These are phyloP conservation scores for Natrix natrix DNA, from an alignment of 2,797 vertebrate species.

Conservation along the genomic window DNA sequence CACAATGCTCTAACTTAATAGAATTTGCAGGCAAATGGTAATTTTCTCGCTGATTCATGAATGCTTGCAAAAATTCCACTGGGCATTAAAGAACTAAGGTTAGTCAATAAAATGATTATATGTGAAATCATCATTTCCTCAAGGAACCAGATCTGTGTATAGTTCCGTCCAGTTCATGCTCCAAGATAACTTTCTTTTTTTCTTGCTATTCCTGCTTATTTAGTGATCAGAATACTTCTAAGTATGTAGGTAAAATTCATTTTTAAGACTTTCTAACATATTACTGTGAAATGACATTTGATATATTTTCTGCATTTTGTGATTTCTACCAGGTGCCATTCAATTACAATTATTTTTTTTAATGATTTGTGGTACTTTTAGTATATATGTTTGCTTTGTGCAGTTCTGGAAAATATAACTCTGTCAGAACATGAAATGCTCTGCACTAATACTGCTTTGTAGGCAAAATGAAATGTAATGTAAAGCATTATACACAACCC, in stretches of 20 bases:
- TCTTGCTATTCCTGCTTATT: conserved; percentile 54
- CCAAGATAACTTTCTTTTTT: conserved; percentile 47
- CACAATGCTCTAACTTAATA: background rate
- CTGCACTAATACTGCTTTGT: background rate
- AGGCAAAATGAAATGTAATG: background rate
- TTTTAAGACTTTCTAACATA: conserved; percentile 50
- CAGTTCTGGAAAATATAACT: background rate
- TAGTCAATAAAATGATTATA: background rate
- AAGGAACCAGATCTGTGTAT: conserved; percentile 26
- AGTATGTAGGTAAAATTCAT: conserved; percentile 56
- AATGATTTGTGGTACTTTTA: conserved; percentile 47
- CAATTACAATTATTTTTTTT: conserved; percentile 54
- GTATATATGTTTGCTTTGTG: background rate
- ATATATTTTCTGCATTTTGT: conserved; percentile 63
- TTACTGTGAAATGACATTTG: conserved; percentile 64
- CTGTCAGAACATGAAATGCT: background rate
- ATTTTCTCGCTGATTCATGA: conserved; percentile 6
- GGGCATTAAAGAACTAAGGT: background rate
- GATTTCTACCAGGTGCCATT: conserved; percentile 57
- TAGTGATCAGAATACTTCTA: conserved; percentile 52
- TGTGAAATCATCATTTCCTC: conserved; percentile 31
- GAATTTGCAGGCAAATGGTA: background rate
- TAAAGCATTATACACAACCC: background rate
- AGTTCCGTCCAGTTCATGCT: background rate
- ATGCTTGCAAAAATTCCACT: conserved; percentile 10